Evolutionary conservation across 2,797 vertebrate genomes (phyloP).

Genomic region (Centropyge bicolor): DNA sequence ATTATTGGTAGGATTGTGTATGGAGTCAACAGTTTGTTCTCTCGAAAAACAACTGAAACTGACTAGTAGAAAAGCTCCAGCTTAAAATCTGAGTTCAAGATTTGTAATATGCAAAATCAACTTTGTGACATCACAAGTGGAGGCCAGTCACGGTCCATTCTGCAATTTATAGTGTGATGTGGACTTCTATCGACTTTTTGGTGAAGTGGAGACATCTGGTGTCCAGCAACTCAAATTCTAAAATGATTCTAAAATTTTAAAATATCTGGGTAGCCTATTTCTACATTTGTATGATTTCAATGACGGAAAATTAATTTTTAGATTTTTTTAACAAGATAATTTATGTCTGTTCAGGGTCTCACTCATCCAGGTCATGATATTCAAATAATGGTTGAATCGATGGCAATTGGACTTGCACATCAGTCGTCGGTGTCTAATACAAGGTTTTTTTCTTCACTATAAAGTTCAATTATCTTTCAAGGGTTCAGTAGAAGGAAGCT

Average conservation of each 20-base stretch:
- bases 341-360: too few species aligned
- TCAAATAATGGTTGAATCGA: too few species aligned
- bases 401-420: too few species aligned
- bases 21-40: not conserved
- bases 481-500: too few species aligned
- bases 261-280: not conserved
- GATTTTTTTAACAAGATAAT: not conserved
- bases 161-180: not conserved
- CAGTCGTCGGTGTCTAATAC: too few species aligned
- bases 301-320: not conserved
- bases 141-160: not conserved
- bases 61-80: not conserved
- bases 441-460: too few species aligned
- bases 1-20: not conserved
- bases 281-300: not conserved
- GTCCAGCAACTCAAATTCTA: not conserved
- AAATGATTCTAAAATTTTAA: not conserved
- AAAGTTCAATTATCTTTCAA: too few species aligned
- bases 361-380: too few species aligned
- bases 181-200: not conserved
- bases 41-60: not conserved
- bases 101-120: rapidly evolving
- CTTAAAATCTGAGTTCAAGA: not conserved
- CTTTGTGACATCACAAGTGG: not conserved
- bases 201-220: slow-evolving; percentile 1